Conservation (phyloP, 2,113 vertebrate genomes). For the Nycticorax nycticorax region DNA sequence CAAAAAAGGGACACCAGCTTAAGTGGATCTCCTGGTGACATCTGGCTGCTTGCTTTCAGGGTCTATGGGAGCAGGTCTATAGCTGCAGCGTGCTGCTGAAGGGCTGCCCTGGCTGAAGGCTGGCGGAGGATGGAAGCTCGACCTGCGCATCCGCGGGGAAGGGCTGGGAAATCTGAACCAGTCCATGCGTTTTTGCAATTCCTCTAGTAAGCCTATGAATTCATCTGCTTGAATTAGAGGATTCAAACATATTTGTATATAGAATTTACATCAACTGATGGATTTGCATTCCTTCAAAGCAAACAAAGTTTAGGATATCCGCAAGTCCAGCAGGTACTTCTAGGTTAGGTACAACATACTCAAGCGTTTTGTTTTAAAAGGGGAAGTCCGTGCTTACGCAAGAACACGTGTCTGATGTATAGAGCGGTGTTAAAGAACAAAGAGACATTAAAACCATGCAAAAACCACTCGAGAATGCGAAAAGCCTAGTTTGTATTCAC, state of each 20-base stretch:
- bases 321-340: not conserved
- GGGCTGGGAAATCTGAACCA: not conserved
- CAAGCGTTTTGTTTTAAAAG: not conserved
- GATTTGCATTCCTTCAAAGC: not conserved
- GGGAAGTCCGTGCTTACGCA: not conserved
- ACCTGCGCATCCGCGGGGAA: fast-evolving
- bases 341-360: not conserved
- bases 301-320: not conserved
- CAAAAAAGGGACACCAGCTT: not conserved
- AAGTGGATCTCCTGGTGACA: not conserved
- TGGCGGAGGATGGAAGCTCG: fast-evolving
- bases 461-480: not conserved
- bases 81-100: fast-evolving
- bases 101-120: not conserved
- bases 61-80: fast-evolving
- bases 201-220: not conserved
- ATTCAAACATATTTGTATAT: fast-evolving
- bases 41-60: not conserved
- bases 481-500: not conserved
- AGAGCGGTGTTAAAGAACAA: not conserved
- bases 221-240: not conserved
- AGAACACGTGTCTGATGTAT: not conserved
- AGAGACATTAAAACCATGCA: not conserved
- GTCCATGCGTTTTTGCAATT: no score
- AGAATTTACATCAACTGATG: fast-evolving